Base-by-base conservation (phyloP, 2,113 vertebrate species). In the Tetrao urogallus region DNA sequence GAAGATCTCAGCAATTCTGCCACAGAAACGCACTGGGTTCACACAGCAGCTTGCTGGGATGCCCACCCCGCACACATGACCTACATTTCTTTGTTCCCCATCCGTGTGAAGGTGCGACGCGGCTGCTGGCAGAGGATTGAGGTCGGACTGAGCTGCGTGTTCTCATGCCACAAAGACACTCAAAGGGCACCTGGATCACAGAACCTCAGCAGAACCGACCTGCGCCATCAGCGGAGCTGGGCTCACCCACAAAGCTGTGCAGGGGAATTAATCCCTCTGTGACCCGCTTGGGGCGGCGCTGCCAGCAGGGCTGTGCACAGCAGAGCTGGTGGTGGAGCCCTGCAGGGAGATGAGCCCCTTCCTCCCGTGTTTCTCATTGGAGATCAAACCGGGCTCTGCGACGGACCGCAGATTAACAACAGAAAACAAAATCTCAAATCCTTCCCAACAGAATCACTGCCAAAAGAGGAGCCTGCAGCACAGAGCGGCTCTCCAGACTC, bases 81-180 rank as follows among this genome's bases (percentile, higher is more conserved):
- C 95, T 95, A 95, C 84, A 94, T 96, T 96, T 66, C 92, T 95
- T 93, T 91, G 92, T 96, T 96, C 78, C 76, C 64, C 70, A 86
- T 79, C 91, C 58, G 1, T 36, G 74, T 84, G 28, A 94, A 94
- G 89, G 94, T 92, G 91, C 45, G 78, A 52, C 24, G 21, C 5
- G 72, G 64, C 11, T 58, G 90, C 88, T 83, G 86, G 52, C 56
- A 16, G 64, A 80, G 71, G 84, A 38, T 38, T 38, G 38, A 38
- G 38, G 38, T 38, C 38, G 38, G 38, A 38, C 38, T 38, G 38
- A 38, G 38, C 8, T 38, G 38, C 38, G 38, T 9, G 27, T 10
- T 54, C 6, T 54, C 52, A 17, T 17, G 38, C 38, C 38, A 54
- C 52, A 6, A 10, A 75, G 82, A n/a, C 66, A 2, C 42, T 38